Evolutionary conservation across 2,113 vertebrate genomes (phyloP), one percentile per base, ranked within the genome.

Genomic region (Sylvilagus bachmani): DNA sequence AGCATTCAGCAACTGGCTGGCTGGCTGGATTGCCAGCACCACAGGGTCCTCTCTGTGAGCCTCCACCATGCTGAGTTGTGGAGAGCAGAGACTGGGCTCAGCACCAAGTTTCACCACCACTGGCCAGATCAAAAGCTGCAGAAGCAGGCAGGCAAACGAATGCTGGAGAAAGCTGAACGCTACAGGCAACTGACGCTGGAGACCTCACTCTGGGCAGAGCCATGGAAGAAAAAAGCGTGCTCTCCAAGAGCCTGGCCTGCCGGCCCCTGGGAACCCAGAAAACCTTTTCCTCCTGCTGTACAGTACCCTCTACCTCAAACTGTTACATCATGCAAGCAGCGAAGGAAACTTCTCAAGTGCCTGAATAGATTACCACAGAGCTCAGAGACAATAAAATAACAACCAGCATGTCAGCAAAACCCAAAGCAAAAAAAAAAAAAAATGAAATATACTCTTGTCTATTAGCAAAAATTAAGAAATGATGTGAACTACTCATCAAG

Each of bases 251-350:
- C 6, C 64, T 22, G 19, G 10, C 33, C 31, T 2, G 19, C 17
- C n/a, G 3, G 25, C 14, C 33, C 24, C 3, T 0, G 17, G 61
- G 6, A 31, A 19, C 12, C 67, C 22, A 27, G 5, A 25, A 31
- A 53, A 85, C 17, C 1, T 1, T 13, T 21, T 66, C 14, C 22
- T 79, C n/a, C 3, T 21, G 1, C 21, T 17, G 0, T 38, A 70
- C 2, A 16, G 53, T 44, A 11, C 95, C 93, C 93, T 91, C 95
- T 97, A 10, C 80, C 80, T 66, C 84, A 13, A 58, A 53, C 4
- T 10, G 2, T 24, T 38, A 10, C 51, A 69, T 31, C 58, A 27
- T 10, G 11, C 66, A 51, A 67, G 3, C 33, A 33, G 21, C 9
- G 1, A 71, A 90, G 16, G 27, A 82, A 92, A 31, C 3, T 8